Percentiles rank a stretch among this genome's conserved stretches.
phyloP scores from a whole-genome alignment of 2,888 invertebrate genomes.

The Tineola bisselliella region DNA sequence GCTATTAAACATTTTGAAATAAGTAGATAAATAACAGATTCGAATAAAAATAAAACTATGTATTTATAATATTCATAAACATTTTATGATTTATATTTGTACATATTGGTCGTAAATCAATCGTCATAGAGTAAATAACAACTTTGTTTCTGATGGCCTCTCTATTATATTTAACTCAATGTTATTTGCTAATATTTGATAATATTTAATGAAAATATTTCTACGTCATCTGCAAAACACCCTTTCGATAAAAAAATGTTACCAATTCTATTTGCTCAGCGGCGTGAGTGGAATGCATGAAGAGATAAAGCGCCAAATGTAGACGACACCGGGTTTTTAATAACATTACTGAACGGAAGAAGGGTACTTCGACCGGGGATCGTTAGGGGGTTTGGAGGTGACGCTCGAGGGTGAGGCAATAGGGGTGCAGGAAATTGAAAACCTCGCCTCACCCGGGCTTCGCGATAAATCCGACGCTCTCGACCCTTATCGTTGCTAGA shows the following conservation, averaged over 20 bases:
- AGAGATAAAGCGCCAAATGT: conserved; percentile 41
- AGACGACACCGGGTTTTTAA: conserved; percentile 12
- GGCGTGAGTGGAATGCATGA: conserved; percentile 32
- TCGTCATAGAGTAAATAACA: too few species aligned
- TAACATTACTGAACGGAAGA: conserved; percentile 13
- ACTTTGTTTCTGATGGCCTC: too few species aligned
- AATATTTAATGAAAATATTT: background rate
- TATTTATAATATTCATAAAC: too few species aligned
- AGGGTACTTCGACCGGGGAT: background rate
- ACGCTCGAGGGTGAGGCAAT: conserved; percentile 5
- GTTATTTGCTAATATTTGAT: too few species aligned
- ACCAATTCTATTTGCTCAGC: conserved; percentile 11
- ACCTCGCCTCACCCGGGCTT: conserved; percentile 36
- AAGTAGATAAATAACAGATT: too few species aligned
- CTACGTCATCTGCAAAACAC: background rate
- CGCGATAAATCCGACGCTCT: conserved; percentile 18
- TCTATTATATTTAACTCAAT: too few species aligned
- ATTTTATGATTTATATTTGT: too few species aligned
- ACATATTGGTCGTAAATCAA: too few species aligned
- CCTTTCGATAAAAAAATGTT: background rate
- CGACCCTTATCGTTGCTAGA: conserved; percentile 1
- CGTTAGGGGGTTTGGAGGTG: background rate
- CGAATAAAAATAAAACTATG: too few species aligned
- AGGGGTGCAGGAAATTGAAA: conserved; percentile 52
- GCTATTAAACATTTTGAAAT: too few species aligned